Percentiles rank a stretch among this genome's conserved stretches.
phyloP scores from a whole-genome alignment of 2,797 vertebrate genomes.

The Acropternis orthonyx region DNA sequence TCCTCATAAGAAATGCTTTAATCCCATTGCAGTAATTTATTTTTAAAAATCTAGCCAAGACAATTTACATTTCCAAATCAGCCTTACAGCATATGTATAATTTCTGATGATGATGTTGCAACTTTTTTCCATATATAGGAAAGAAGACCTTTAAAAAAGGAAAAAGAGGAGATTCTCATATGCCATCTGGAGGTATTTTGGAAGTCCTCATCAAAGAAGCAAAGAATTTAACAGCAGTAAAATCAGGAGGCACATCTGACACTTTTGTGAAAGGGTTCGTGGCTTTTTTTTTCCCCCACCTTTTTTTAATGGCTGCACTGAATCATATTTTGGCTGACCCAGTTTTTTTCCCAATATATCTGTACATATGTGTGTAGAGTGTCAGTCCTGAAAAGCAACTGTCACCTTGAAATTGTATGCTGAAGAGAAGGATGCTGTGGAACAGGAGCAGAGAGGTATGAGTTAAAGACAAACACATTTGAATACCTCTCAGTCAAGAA shows the following conservation, averaged over 20 bases:
- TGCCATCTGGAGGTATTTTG: constrained; percentile 89
- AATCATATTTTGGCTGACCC: background rate
- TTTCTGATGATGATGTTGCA: background rate
- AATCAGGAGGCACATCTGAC: constrained; percentile 93
- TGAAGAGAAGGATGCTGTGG: background rate
- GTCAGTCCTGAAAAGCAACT: background rate
- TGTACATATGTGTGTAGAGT: background rate
- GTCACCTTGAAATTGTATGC: background rate
- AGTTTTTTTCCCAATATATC: background rate
- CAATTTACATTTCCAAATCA: background rate
- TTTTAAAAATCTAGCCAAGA: background rate
- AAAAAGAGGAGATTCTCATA: constrained; percentile 82
- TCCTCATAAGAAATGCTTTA: background rate
- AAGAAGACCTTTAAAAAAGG: constrained; percentile 88
- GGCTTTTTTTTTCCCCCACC: background rate
- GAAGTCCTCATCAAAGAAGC: constrained; percentile 95
- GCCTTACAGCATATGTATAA: background rate
- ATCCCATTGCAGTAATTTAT: background rate
- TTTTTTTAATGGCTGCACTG: background rate
- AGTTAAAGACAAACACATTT: background rate
- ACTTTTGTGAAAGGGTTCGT: constrained; percentile 97
- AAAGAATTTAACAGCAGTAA: constrained; percentile 93
- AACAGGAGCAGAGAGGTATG: background rate
- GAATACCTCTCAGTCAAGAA: background rate
- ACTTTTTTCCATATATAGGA: constrained; percentile 71